Conservation (phyloP, 2,888 invertebrate genomes). For the Drosophila lacicola region DNA sequence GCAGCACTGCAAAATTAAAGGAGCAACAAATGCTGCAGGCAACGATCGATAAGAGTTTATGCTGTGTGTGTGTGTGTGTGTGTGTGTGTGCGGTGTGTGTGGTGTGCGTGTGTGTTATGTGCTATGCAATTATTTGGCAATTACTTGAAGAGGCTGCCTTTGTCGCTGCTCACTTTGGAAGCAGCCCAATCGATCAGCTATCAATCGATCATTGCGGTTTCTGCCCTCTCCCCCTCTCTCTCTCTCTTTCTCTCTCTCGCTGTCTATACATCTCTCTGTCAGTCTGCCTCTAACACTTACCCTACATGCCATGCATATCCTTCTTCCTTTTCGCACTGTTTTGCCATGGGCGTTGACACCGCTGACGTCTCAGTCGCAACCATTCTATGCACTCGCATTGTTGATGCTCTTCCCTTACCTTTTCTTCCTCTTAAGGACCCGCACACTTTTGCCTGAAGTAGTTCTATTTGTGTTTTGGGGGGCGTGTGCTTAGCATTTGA, state of each 20-base stretch:
- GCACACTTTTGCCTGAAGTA: neutral
- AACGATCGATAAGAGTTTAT: conserved; percentile 40
- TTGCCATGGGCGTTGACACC: conserved; percentile 53
- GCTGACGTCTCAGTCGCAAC: conserved; percentile 24
- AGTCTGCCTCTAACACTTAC: neutral
- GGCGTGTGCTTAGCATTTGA: conserved; percentile 14
- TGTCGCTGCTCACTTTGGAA: conserved; percentile 45
- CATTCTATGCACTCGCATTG: conserved; percentile 21
- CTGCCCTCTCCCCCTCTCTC: neutral
- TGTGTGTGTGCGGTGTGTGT: conserved; percentile 6
- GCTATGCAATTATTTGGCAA: conserved; percentile 63
- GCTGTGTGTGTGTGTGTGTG: neutral
- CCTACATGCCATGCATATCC: neutral
- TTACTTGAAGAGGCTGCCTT: conserved; percentile 44
- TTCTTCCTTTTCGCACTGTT: conserved; percentile 15
- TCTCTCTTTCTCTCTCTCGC: neutral
- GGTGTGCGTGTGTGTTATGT: conserved; percentile 19
- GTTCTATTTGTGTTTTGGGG: neutral
- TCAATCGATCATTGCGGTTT: conserved; percentile 51
- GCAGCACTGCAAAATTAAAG: conserved; percentile 51
- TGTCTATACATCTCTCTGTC: neutral
- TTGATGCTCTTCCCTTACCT: neutral
- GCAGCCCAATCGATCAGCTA: conserved; percentile 45
- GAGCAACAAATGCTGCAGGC: conserved; percentile 56
- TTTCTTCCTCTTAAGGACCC: neutral